A percentile compares a stretch with the other conserved stretches of the same genome.
These are phyloP conservation scores for Lipophrys pholis DNA, from an alignment of 2,113 vertebrate species.

Conservation along the genomic window DNA sequence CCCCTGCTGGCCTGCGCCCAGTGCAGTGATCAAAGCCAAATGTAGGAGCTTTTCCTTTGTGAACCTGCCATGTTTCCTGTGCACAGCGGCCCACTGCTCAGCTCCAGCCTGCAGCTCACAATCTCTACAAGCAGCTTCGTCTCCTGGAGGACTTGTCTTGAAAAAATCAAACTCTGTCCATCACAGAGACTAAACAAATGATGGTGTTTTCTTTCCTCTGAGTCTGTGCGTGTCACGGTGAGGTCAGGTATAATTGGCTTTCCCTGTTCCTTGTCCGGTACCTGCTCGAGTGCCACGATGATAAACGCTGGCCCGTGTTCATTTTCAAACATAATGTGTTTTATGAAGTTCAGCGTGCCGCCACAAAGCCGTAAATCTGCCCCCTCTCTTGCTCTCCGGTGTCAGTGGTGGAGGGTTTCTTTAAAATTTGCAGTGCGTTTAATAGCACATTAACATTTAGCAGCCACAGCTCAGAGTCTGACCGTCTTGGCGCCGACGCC, in stretches of 20 bases:
- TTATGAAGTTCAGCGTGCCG: constrained; percentile 53
- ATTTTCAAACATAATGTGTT: constrained; percentile 57
- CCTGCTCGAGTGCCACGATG: constrained; percentile 14
- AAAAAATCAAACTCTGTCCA: not conserved
- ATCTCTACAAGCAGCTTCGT: not conserved
- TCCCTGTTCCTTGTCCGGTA: not conserved
- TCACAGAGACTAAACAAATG: not conserved
- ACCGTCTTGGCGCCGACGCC: constrained; percentile 10
- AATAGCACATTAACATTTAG: constrained; percentile 68
- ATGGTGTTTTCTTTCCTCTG: not conserved
- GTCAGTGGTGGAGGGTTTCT: constrained; percentile 30
- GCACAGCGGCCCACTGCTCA: not conserved
- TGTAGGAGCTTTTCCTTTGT: not conserved
- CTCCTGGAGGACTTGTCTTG: not conserved
- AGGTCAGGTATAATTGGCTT: constrained; percentile 15
- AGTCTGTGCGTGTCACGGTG: not conserved
- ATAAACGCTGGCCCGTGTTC: constrained; percentile 35
- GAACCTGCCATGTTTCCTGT: not conserved
- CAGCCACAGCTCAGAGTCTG: constrained; percentile 41
- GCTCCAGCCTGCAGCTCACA: not conserved
- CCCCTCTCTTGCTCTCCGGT: constrained; percentile 14
- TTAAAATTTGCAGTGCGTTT: constrained; percentile 59
- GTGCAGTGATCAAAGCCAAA: not conserved
- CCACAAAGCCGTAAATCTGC: constrained; percentile 49
- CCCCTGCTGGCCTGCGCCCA: not conserved